Evolutionary conservation across 1,140 invertebrate genomes (phyloP), one percentile per base, ranked within the genome.

Genomic region (Trichogramma pretiosum): DNA sequence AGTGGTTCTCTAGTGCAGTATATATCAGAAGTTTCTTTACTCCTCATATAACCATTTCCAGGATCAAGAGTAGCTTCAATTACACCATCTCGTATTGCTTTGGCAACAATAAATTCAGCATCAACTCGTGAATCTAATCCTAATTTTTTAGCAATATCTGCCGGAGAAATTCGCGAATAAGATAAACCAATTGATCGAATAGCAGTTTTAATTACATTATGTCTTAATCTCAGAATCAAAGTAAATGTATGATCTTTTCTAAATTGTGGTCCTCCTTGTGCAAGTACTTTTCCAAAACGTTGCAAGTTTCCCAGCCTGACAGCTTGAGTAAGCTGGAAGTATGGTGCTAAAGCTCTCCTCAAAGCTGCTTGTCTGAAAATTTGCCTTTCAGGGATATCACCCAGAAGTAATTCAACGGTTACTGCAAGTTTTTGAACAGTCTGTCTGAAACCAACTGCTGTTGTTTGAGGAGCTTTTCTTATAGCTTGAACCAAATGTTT

Each of bases 201-300:
- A 0, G 95, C 96, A 5, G 96, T 99, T 72, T 98, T 99, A 61
- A 99, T 99, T 2, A 99, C 97, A 77, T 99, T 99, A 65, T 99
- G 96, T 46, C 94, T 80, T 16, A 99, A 71, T 50, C 93, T 81
- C 16, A 98, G 76, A 60, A 98, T 98, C 23, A 98, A 67, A 37
- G 92, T 96, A 59, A 92, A 98, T 0, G 94, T 98, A 60, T 96
- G 84, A 71, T 98, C 94, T 47, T 75, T 72, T 32, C 85, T 81
- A 57, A 94, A 94, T 61, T 90, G 86, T 1, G 83, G 80, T 1
- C 87, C 88, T 72, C 84, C 90, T 53, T 93, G 89, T 54, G 94
- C 84, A 13, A 99, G 67, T 0, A 97, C 93, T 67, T 95, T 87
- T 19, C 91, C 89, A 73, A 99, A 99, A 45, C 86, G 79, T 55